Conservation (phyloP, 2,113 vertebrate genomes). For the Upupa epops region DNA sequence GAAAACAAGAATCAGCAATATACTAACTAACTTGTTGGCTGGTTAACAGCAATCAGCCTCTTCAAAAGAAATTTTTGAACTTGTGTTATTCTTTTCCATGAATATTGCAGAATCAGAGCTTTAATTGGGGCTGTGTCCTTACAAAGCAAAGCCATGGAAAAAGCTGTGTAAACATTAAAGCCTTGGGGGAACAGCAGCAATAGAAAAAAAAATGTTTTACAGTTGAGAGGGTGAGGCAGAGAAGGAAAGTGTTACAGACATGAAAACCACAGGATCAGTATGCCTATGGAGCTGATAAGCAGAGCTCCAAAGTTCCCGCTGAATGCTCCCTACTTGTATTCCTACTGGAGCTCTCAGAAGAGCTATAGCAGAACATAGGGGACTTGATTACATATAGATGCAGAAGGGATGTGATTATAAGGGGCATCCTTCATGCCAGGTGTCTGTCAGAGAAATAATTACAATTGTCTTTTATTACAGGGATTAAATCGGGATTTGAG, state of each 20-base stretch:
- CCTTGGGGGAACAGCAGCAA: conserved; percentile 60
- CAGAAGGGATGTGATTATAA: conserved; percentile 14
- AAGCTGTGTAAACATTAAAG: conserved; percentile 79
- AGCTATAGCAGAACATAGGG: background rate
- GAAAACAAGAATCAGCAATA: conserved; percentile 75
- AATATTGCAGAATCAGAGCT: conserved; percentile 72
- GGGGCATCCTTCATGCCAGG: background rate
- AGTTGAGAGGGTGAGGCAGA: conserved; percentile 65
- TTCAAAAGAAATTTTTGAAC: conserved; percentile 79
- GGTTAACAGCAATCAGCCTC: conserved; percentile 74
- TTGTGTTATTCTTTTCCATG: conserved; percentile 49
- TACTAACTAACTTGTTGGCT: conserved; percentile 72
- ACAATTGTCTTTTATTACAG: background rate
- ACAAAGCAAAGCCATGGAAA: conserved; percentile 71
- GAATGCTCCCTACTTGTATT: background rate
- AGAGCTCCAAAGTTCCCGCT: conserved; percentile 31
- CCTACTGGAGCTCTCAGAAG: background rate
- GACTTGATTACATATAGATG: background rate
- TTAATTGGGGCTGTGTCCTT: conserved; percentile 74
- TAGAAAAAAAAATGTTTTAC: conserved; percentile 57
- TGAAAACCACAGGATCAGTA: conserved; percentile 58
- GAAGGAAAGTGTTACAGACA: conserved; percentile 71
- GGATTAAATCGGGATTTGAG: background rate
- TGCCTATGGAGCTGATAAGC: conserved; percentile 60
- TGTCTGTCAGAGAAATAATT: conserved; percentile 34